Evolutionary conservation across 2,888 invertebrate genomes (phyloP), one percentile per base, ranked within the genome.

Genomic region (Pristionchus arcanus): DNA sequence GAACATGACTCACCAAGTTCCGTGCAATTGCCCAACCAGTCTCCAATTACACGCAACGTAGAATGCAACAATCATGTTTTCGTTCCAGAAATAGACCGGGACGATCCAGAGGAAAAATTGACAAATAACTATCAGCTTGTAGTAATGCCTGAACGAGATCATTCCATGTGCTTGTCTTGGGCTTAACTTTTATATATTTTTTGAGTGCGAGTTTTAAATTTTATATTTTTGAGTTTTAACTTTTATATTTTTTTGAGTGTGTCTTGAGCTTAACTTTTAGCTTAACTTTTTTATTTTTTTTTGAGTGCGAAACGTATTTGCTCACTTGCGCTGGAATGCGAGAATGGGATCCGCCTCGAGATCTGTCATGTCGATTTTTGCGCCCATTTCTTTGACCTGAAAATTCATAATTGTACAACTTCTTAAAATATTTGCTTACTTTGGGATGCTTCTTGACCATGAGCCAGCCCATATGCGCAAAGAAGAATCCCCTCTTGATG

Each of bases 401-500:
- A 25, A 77, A 13, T 0, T 68, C 1, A 7, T 15, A 16, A 63
- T 68, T 9, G 9, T 49, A 9, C 13, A 7, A 11, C 42, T 7
- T 49, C 42, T 9, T 11, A 49, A 13, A 49, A 49, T 9, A 49
- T 1, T 1, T 11, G 0, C 0, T n/a, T 53, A 87, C 87, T 71
- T 87, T 87, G 28, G 87, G 87, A 95, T 98, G 98, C 95, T 98
- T 98, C 93, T 97, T 97, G 31, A 95, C 95, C 90, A 98, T 96
- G 91, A 98, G 96, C 98, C 98, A 98, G 90, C 98, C 98, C 93
- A 98, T 96, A 95, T 98, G 98, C 0, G 98, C 97, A 96, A 98
- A 98, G 96, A 98, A 98, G 96, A 98, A 98, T 21, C 98, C 86
- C 49, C 98, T 96, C 87, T 96, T 97, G 4, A 98, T 97, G 95